Evolutionary conservation across 2,113 vertebrate genomes (phyloP), one percentile per base, ranked within the genome.

Genomic region (Chitala chitala): DNA sequence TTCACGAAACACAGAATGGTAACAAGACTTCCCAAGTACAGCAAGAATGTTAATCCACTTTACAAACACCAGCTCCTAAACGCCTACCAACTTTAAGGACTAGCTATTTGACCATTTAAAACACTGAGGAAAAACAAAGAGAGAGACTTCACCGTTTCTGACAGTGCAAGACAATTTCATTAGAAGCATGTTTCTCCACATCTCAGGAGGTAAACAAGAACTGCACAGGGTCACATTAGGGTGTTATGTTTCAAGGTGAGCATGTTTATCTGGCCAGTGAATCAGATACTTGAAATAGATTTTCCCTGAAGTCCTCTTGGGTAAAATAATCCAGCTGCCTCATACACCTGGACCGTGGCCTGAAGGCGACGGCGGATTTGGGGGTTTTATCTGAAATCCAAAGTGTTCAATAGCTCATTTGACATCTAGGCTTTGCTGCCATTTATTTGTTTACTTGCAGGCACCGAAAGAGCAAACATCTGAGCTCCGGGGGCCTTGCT

Each of bases 201-300:
- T 17, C 59, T 46, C n/a, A 7, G 46, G 29, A 46, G 40, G 64
- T 68, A 46, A 68, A 68, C 9, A n/a, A 42, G 10, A 22, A 20
- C 44, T 22, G 13, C 24, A 12, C 42, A 2, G 42, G 29, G n/a
- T 17, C 64, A 68, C 64, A 26, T 68, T 46, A 48, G 64, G 5
- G 64, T 5, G 40, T 68, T 68, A 68, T n/a, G 40, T n/a, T 15
- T 38, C 64, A 68, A 68, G 64, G 38, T 26, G 64, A 68, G 40
- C 46, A 40, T 66, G 64, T 46, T 68, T 68, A 68, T 68, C 40
- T 10, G 40, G 42, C 24, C 20, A n/a, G 20, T 13, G 40, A 68
- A 10, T 17, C 64, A 68, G 42, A 68, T 42, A 68, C 44, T 46
- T 68, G 64, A 31, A 68, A 68, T 68, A 17, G 64, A 68, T 68